These are phyloP conservation scores for Carassius carassius DNA, from an alignment of 2,113 vertebrate species.

Conservation along the genomic window DNA sequence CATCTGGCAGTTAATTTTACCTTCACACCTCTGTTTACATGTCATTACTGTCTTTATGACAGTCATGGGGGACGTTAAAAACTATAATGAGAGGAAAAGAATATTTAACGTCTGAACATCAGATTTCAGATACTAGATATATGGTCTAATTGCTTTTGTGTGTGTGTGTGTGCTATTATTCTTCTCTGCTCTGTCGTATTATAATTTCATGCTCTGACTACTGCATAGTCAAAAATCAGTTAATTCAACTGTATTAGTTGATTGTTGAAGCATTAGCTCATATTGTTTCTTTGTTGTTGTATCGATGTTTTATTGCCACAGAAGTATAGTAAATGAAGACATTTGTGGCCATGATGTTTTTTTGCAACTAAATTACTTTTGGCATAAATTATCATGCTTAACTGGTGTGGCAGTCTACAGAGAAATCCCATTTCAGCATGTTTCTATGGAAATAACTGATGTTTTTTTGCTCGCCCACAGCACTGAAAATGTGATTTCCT, in stretches of 20 bases:
- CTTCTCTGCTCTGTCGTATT: neutral
- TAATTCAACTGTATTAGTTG: neutral
- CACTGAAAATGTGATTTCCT: neutral
- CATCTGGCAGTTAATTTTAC: slow-evolving; percentile 27
- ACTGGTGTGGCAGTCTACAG: neutral
- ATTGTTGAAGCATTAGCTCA: neutral
- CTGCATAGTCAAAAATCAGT: neutral
- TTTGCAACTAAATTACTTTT: neutral
- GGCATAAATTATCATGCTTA: neutral
- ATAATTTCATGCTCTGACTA: neutral
- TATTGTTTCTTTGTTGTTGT: neutral
- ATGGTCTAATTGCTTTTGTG: neutral
- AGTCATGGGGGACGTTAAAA: neutral
- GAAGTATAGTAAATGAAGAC: neutral
- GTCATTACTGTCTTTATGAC: slow-evolving; percentile 51
- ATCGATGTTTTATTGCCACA: neutral
- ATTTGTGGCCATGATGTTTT: neutral
- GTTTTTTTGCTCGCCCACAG: neutral
- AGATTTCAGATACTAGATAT: neutral
- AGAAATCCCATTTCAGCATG: neutral
- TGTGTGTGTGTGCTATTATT: neutral
- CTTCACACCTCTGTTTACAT: slow-evolving; percentile 60
- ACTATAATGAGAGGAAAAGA: neutral
- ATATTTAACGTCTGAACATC: neutral
- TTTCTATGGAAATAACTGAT: neutral